Evolutionary conservation across 92 coral and sea anemone genomes (phyloP).

Genomic region (Parazoanthus atlanticus): DNA sequence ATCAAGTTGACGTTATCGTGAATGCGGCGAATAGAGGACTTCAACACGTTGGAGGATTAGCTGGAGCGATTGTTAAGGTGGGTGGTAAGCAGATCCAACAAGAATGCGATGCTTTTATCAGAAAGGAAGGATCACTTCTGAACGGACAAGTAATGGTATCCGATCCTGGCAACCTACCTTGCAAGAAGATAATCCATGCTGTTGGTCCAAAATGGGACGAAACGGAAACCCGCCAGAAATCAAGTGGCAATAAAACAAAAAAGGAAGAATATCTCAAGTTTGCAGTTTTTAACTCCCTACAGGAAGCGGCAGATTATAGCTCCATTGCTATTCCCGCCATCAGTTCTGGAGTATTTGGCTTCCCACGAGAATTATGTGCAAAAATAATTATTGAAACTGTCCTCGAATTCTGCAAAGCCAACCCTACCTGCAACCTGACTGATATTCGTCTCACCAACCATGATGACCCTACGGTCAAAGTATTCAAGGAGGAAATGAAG

Average conservation of each 20-base stretch:
- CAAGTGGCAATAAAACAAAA: constrained; percentile 8
- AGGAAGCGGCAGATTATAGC: constrained; percentile 37
- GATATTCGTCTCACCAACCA: constrained; percentile 68
- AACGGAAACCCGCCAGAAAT: not conserved
- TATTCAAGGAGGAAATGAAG: constrained; percentile 58
- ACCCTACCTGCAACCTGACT: constrained; percentile 44
- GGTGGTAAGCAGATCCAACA: constrained; percentile 65
- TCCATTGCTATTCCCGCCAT: constrained; percentile 82
- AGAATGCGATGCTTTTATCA: constrained; percentile 45
- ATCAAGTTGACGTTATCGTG: constrained; percentile 63
- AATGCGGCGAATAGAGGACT: constrained; percentile 67
- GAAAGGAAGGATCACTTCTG: constrained; percentile 2
- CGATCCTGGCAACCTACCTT: constrained; percentile 59
- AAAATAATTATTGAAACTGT: constrained; percentile 61
- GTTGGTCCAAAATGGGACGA: constrained; percentile 70
- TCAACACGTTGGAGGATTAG: constrained; percentile 56
- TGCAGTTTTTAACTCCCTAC: constrained; percentile 47
- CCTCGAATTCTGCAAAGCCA: constrained; percentile 38
- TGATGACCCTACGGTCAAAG: constrained; percentile 49
- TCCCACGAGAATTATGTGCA: constrained; percentile 70
- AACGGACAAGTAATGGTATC: constrained; percentile 56
- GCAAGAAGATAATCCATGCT: constrained; percentile 71
- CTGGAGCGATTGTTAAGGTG: constrained; percentile 51
- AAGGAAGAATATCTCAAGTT: constrained; percentile 34
- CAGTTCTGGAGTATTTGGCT: constrained; percentile 67